phyloP scores from a whole-genome alignment of 92 coral and sea anemone species.

The Zoanthus gigantus region DNA sequence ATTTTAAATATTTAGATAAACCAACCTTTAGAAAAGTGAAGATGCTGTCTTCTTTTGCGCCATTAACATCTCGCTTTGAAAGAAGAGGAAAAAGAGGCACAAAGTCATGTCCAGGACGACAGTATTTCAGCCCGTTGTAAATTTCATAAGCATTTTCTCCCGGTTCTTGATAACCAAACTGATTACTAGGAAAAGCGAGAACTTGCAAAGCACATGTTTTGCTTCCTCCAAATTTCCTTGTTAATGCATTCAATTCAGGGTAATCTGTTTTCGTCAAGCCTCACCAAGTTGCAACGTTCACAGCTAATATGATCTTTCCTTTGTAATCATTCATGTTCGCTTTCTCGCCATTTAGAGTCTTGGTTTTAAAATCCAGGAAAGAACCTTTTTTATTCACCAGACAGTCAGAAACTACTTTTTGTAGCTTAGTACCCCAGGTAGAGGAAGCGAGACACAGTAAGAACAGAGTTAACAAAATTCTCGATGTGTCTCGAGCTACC shows the following conservation, averaged over 20 bases:
- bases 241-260: slow-evolving; percentile 79
- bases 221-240: slow-evolving; percentile 22
- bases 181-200: slow-evolving; percentile 85
- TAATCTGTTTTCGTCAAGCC: slow-evolving; percentile 69
- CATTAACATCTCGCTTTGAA: slow-evolving; percentile 83
- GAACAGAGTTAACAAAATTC: background rate
- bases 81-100: slow-evolving; percentile 70
- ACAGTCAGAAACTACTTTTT: background rate
- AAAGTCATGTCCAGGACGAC: slow-evolving; percentile 86
- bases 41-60: slow-evolving; percentile 72
- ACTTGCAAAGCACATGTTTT: slow-evolving; percentile 63
- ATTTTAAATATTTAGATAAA: background rate
- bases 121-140: slow-evolving; percentile 75
- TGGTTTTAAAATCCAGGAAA: slow-evolving; percentile 57
- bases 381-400: background rate
- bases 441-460: background rate
- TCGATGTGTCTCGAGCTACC: background rate
- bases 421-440: background rate
- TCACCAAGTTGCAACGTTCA: slow-evolving; percentile 88
- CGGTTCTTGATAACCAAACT: slow-evolving; percentile 84
- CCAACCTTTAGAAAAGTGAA: slow-evolving; percentile 82
- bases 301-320: slow-evolving; percentile 64
- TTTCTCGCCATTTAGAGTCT: slow-evolving; percentile 48
- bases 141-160: slow-evolving; percentile 80
- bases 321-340: slow-evolving; percentile 47